Conservation (phyloP, 2,888 invertebrate species). For the Eurois occulta region DNA sequence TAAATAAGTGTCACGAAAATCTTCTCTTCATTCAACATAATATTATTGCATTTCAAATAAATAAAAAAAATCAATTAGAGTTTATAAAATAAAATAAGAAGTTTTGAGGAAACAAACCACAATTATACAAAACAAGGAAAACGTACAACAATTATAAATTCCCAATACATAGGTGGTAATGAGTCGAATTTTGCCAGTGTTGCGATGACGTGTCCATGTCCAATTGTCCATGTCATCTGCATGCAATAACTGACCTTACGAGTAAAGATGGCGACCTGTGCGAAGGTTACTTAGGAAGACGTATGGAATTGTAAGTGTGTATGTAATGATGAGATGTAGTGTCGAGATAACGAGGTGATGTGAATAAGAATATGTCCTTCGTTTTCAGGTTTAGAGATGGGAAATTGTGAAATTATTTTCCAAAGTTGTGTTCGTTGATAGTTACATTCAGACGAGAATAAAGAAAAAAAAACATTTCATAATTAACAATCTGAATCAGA, state of each 20-base stretch:
- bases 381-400: not conserved
- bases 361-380: not conserved
- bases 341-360: conserved; percentile 5
- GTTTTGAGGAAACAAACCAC: conserved; percentile 26
- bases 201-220: conserved; percentile 16
- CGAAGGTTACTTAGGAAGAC: conserved; percentile 31
- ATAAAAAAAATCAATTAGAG: no score
- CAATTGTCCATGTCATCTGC: not conserved
- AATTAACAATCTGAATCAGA: no score
- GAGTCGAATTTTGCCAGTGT: conserved; percentile 44
- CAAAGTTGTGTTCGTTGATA: not conserved
- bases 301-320: conserved; percentile 43
- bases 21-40: not conserved
- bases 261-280: conserved; percentile 22
- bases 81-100: not conserved
- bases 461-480: not conserved
- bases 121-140: conserved; percentile 53
- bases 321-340: conserved; percentile 6
- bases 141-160: conserved; percentile 41
- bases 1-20: not conserved
- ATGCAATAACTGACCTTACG: conserved; percentile 42
- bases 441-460: not conserved
- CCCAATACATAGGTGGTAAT: conserved; percentile 31
- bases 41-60: not conserved
- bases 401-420: not conserved